Evolutionary conservation across 2,113 vertebrate species (phyloP), one percentile per base, ranked within the genome.

Genomic region (Castor canadensis): DNA sequence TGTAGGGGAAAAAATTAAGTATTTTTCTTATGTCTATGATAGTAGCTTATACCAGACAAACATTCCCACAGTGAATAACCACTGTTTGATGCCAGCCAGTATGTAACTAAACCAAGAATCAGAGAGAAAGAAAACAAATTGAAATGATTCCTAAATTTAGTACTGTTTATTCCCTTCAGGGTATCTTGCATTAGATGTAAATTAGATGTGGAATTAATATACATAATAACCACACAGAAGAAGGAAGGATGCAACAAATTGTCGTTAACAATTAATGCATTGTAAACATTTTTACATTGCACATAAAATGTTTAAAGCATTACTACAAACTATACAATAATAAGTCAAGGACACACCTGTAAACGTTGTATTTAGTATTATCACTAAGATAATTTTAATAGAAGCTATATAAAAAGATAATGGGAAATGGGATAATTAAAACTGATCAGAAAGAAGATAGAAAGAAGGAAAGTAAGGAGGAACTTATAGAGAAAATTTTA

Each of bases 131-230:
- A 4, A 95, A 91, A 56, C 3, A 85, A 82, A 86, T 22, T 89
- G 67, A 83, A 35, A 11, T 79, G 45, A 40, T 26, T 75, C n/a
- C 64, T 87, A 71, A 87, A 64, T 62, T 84, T 62, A 89, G 71
- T 64, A 76, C 5, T 43, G 20, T 38, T 66, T 83, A 49, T 80
- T 87, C 72, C 40, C 60, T 67, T 80, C 9, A 12, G 19, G 49
- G 54, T 47, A 3, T 20, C 10, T 85, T 75, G 20, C 9, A 52
- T 16, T 93, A 66, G 28, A 24, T 93, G 60, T 52, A 91, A 66
- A 67, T 88, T 88, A n/a, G 32, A 71, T 86, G 2, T 49, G 49
- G 10, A 79, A 77, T 72, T 93, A 91, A 90, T 73, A 94, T 69
- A 84, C 7, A 32, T 75, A 47, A 69, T 20, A 82, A 67, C 40